Evolutionary conservation across 2,888 invertebrate genomes (phyloP), one percentile per base, ranked within the genome.

Genomic region (Mimas tiliae): DNA sequence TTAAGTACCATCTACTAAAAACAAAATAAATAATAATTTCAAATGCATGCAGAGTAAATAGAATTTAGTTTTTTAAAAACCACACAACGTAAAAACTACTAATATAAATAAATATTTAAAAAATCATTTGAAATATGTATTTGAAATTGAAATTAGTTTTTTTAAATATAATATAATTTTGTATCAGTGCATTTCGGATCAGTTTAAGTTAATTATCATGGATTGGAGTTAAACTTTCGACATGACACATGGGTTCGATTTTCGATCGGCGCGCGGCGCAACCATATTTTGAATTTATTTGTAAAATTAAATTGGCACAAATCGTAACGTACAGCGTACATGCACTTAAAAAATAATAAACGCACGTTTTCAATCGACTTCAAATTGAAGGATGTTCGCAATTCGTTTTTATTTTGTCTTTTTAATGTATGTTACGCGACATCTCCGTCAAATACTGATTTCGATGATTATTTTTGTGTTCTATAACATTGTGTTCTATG

Each of bases 101-200:
- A 58, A 58, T 42, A 12, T 58, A 50, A 19, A 50, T 50, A 50
- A 50, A 48, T 47, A 14, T 53, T 19, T 3, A 27, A 27, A 27
- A 58, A 12, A 19, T 14, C 3, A 14, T 53, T 34, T 16, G 0
- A n/a, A 53, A 42, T 2, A 21, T 50, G 6, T 12, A 58, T 58
- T 53, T 53, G 8, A 11, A 42, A 42, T 19, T 42, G 4, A 16
- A 19, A 12, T 6, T 38, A 6, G 33, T 7, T 19, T 38, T 11
- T 58, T 38, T 8, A n/a, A 16, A n/a, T n/a, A n/a, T n/a, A 58
- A 11, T 42, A 58, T 12, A 58, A 19, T 9, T 12, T 19, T 11
- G 16, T 58, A 58, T 58, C 58, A 58, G 58, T 58, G 58, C 58
- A 58, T 58, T 58, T 19, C 19, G 19, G 16, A 50, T 50, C 11